These are phyloP conservation scores for Heterodera filipjevi DNA, from an alignment of 2,888 invertebrate species.

Conservation along the genomic window DNA sequence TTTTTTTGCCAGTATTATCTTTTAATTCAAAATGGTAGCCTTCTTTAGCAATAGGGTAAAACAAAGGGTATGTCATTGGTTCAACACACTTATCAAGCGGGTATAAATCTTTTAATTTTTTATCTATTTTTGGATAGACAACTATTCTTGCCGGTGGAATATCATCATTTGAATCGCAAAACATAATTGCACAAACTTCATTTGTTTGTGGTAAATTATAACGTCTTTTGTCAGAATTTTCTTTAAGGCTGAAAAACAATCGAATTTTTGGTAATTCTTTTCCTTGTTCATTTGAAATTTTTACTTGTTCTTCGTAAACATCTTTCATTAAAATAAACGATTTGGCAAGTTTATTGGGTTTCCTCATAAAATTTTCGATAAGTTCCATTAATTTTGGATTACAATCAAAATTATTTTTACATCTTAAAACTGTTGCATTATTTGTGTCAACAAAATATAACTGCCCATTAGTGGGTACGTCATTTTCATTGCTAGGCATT, in stretches of 20 bases:
- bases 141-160: background rate
- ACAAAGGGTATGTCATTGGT: background rate
- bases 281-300: background rate
- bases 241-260: background rate
- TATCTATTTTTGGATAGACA: background rate
- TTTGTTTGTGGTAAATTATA: background rate
- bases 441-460: background rate
- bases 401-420: background rate
- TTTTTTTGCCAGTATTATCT: background rate
- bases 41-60: background rate
- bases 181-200: background rate
- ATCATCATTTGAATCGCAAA: background rate
- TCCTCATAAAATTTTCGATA: background rate
- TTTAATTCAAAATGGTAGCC: background rate
- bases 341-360: background rate
- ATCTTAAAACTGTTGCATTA: background rate
- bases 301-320: background rate
- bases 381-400: background rate
- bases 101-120: background rate
- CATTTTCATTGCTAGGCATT: background rate
- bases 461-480: background rate
- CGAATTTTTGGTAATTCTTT: background rate
- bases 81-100: background rate
- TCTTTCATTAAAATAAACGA: background rate
- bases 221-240: background rate